Conservation (phyloP, 2,113 vertebrate species). For the Pelmatolapia mariae region DNA sequence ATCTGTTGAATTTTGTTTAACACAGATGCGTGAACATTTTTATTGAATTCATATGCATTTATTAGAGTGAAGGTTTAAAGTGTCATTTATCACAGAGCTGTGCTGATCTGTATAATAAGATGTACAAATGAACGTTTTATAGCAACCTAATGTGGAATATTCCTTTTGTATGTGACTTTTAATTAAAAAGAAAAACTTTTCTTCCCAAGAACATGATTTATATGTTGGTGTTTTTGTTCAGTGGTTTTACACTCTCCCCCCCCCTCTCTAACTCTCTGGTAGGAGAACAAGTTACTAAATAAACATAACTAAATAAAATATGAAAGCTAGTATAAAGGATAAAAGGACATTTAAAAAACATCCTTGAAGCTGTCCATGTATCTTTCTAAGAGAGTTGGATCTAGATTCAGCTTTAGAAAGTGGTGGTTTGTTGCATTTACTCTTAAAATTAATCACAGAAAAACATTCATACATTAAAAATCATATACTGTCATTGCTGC, state of each 20-base stretch:
- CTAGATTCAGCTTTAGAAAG: not conserved
- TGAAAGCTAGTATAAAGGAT: not conserved
- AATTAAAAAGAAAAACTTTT: slow-evolving; percentile 69
- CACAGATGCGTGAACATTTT: not conserved
- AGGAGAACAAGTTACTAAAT: not conserved
- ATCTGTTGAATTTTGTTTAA: not conserved
- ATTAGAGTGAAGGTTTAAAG: not conserved
- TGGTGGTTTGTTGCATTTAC: not conserved
- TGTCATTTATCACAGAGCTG: not conserved
- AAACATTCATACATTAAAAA: not conserved
- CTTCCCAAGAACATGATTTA: slow-evolving; percentile 6
- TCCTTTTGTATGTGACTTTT: slow-evolving; percentile 75
- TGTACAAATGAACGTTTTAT: slow-evolving; percentile 72
- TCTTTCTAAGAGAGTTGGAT: not conserved
- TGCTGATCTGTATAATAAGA: slow-evolving; percentile 9
- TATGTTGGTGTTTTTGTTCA: not conserved
- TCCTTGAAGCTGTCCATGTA: not conserved
- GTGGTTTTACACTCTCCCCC: not conserved
- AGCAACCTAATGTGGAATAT: slow-evolving; percentile 46
- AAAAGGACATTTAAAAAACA: rapidly evolving
- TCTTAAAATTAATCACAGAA: not conserved
- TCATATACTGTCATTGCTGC: no score
- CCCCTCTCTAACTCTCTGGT: not conserved
- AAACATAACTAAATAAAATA: not conserved
- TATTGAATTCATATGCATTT: not conserved